A percentile compares a stretch with the other conserved stretches of the same genome.
These are phyloP conservation scores for Microcebus griseorufus DNA, from an alignment of 2,113 vertebrate genomes.

Conservation along the genomic window DNA sequence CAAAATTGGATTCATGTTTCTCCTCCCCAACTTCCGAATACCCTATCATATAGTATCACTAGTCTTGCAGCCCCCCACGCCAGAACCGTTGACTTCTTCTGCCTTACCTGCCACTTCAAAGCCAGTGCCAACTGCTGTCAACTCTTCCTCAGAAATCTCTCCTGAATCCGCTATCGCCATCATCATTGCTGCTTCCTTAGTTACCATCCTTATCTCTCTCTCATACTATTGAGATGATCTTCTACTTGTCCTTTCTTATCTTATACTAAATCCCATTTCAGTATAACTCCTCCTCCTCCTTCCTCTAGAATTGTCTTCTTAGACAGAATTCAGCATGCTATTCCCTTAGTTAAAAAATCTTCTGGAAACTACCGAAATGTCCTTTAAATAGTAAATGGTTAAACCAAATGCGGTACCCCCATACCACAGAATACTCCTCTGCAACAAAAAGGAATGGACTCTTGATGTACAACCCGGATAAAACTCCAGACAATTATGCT, in stretches of 20 bases:
- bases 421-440: not conserved
- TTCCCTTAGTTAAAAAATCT: not conserved
- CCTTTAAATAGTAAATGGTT: not conserved
- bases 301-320: not conserved
- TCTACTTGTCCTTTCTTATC: not conserved
- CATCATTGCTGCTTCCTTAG: not conserved
- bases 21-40: not conserved
- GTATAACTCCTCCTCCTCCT: not conserved
- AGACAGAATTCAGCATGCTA: not conserved
- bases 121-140: too few species aligned
- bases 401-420: not conserved
- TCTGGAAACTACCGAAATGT: not conserved
- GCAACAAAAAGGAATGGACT: not conserved
- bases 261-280: not conserved
- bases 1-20: not conserved
- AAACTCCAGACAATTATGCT: not conserved
- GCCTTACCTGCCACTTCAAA: not conserved
- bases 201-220: not conserved
- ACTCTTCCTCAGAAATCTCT: not conserved
- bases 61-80: not conserved
- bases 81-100: not conserved
- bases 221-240: not conserved
- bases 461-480: not conserved
- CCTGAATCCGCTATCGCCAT: not conserved
- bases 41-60: too few species aligned